Evolutionary conservation across 2,113 vertebrate species (phyloP).

Genomic region (Cettia cetti): DNA sequence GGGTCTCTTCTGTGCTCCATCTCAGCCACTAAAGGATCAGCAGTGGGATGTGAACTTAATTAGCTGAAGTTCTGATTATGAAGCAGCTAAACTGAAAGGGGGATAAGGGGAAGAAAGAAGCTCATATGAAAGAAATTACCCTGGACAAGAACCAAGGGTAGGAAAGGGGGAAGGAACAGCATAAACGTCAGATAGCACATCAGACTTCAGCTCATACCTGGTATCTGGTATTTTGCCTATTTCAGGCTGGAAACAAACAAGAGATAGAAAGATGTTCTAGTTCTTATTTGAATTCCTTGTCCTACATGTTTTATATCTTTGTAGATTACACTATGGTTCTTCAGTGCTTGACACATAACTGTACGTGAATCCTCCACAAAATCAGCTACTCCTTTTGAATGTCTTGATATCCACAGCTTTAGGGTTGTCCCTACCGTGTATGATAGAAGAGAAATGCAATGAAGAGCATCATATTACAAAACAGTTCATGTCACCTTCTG

Average conservation of each 20-base stretch:
- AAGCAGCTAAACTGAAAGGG: background rate
- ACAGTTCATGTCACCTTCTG: background rate
- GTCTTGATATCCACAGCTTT: background rate
- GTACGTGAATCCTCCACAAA: background rate
- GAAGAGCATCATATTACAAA: background rate
- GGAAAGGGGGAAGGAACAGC: background rate
- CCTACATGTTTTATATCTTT: background rate
- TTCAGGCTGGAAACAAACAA: constrained; percentile 5
- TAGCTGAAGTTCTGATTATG: background rate
- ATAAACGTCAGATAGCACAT: background rate
- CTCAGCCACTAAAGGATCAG: background rate
- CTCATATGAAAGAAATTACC: background rate
- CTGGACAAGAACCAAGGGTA: background rate
- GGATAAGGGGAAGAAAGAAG: background rate
- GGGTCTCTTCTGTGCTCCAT: background rate
- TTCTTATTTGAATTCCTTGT: background rate
- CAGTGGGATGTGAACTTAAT: background rate
- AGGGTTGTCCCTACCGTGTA: no score
- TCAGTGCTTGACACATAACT: background rate
- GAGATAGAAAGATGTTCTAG: background rate
- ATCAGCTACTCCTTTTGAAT: background rate
- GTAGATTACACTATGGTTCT: background rate
- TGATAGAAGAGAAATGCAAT: background rate
- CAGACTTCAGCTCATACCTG: background rate
- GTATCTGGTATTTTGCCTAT: background rate